Evolutionary conservation across 2,888 invertebrate species (phyloP), one percentile per base, ranked within the genome.

Genomic region (Steinernema carpocapsae): DNA sequence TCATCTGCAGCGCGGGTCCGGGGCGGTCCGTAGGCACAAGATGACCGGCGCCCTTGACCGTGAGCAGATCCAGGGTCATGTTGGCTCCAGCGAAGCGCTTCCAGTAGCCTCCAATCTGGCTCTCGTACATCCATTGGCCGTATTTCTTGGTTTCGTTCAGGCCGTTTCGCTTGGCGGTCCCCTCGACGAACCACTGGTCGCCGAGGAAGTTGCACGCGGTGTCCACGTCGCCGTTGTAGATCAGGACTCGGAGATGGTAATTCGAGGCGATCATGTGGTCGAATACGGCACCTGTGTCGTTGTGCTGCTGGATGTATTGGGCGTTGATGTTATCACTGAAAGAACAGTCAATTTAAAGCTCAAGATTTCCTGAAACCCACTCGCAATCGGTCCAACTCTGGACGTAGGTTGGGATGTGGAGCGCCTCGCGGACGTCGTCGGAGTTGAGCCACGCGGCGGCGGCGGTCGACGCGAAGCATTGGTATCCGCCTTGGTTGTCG

Each of bases 21-120:
- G 93, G 93, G 86, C 93, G 93, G 89, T 94, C 93, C 43, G 90
- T 90, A 0, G 93, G 93, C 12, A 93, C 92, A 92, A 93, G 92
- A 84, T 94, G 94, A 0, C 94, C 94, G 14, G 93, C 93, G 12
- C 77, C 84, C 74, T 84, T 84, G 3, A 84, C 82, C 0, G 84
- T 84, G 2, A 82, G 73, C 26, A 84, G 74, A 73, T 84, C 84
- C 24, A 84, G n/a, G 26, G 77, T 76, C 32, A 80, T 64, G 14
- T 74, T 59, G n/a, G 71, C 37, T 56, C 79, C 42, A 1, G 37
- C 26, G 56, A 83, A 84, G 70, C 78, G 83, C 75, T 84, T 83
- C 29, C 74, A 76, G 74, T 84, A 84, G 56, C 84, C 84, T 70
- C 82, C 84, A 48, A 84, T 83, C 48, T 79, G 77, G 70, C 74